Percentiles rank a stretch among this genome's conserved stretches.
Evolutionary conservation across 1,140 invertebrate species (phyloP).

Genomic region (Tetragnatha versicolor): DNA sequence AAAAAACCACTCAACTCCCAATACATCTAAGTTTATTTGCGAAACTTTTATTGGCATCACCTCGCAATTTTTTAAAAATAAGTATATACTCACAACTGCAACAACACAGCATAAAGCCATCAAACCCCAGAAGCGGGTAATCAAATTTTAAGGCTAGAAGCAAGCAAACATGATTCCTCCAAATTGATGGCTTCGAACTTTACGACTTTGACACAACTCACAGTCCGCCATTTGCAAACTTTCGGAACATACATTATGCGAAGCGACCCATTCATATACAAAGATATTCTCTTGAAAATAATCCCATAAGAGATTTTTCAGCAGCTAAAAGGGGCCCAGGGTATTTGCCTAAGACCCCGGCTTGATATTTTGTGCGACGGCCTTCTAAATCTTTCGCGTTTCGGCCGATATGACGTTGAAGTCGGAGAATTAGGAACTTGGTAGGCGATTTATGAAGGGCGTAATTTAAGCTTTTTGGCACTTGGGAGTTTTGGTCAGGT

Average conservation of each 20-base stretch:
- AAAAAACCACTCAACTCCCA: too few species aligned
- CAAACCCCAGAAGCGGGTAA: background rate
- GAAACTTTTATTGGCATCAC: too few species aligned
- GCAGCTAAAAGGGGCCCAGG: background rate
- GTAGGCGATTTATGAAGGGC: background rate
- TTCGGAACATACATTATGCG: background rate
- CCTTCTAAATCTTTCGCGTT: constrained; percentile 30
- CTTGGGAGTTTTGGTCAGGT: too few species aligned
- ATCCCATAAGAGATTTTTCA: constrained; percentile 30
- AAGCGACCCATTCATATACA: background rate
- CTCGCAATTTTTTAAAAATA: too few species aligned
- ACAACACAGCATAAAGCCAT: background rate
- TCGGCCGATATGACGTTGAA: background rate
- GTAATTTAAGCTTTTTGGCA: background rate
- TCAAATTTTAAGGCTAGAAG: constrained; percentile 4
- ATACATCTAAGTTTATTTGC: too few species aligned
- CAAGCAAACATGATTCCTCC: background rate
- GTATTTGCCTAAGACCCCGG: background rate
- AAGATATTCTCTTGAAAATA: background rate
- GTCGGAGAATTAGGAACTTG: background rate
- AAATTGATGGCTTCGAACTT: constrained; percentile 14
- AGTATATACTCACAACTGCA: too few species aligned
- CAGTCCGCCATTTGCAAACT: constrained; percentile 28
- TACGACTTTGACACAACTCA: constrained; percentile 15
- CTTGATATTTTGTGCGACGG: background rate